Percentiles rank a stretch among this genome's conserved stretches.
These are phyloP conservation scores for Pseudomyrmex sp. DNA, from an alignment of 1,140 invertebrate species.

Conservation along the genomic window DNA sequence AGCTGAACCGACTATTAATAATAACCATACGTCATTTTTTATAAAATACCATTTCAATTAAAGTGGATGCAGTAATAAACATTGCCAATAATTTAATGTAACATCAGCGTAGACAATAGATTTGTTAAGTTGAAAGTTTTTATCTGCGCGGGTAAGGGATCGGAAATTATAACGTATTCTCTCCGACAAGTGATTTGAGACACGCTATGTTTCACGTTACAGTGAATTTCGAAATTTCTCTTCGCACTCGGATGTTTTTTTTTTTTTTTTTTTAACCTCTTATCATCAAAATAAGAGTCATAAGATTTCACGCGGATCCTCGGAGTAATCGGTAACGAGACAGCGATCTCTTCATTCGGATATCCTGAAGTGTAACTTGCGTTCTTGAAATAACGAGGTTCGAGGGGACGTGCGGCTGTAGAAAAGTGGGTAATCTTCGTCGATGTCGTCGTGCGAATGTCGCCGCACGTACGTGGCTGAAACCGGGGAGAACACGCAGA, in stretches of 20 bases:
- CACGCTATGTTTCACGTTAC: neutral
- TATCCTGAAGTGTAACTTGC: conserved; percentile 43
- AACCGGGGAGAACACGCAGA: conserved; percentile 16
- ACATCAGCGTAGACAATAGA: conserved; percentile 17
- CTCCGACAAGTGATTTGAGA: neutral
- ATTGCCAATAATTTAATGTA: conserved; percentile 41
- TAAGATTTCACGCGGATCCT: conserved; percentile 3
- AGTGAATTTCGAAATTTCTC: neutral
- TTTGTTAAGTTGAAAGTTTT: neutral
- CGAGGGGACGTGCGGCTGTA: conserved; percentile 50
- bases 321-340: conserved; percentile 47
- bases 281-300: neutral
- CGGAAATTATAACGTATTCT: conserved; percentile 34
- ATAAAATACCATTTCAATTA: conserved; percentile 37
- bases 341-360: conserved; percentile 45
- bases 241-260: neutral
- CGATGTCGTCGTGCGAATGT: conserved; percentile 26
- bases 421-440: conserved; percentile 63
- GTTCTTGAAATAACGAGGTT: conserved; percentile 63
- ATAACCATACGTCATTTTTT: conserved; percentile 37
- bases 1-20: conserved; percentile 42
- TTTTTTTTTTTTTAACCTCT: neutral
- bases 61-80: conserved; percentile 42
- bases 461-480: conserved; percentile 42
- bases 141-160: neutral